A percentile compares a stretch with the other conserved stretches of the same genome.
phyloP scores from a whole-genome alignment of 2,888 invertebrate genomes.

The Ectemnius continuus region DNA sequence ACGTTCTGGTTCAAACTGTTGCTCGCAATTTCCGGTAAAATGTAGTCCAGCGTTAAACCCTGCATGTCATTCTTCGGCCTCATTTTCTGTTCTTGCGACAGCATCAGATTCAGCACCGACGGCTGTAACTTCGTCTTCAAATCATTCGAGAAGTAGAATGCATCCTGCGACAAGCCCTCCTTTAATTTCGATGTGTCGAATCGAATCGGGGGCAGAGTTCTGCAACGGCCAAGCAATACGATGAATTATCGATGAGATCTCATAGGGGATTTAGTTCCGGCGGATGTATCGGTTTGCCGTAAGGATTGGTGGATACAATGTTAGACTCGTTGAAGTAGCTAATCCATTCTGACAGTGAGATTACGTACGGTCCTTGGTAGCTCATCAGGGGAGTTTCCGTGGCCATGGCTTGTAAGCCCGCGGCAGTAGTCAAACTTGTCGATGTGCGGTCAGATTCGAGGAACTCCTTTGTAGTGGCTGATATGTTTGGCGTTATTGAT shows the following conservation, averaged over 20 bases:
- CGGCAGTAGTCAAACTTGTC: slow-evolving; percentile 37
- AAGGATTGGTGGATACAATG: background rate
- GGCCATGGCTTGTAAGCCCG: slow-evolving; percentile 39
- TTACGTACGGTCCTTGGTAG: slow-evolving; percentile 60
- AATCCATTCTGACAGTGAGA: slow-evolving; percentile 41
- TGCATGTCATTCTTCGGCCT: slow-evolving; percentile 21
- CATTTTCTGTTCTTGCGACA: slow-evolving; percentile 23
- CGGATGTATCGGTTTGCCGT: background rate
- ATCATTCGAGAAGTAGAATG: slow-evolving; percentile 25
- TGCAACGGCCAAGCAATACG: slow-evolving; percentile 14
- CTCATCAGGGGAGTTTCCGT: slow-evolving; percentile 46
- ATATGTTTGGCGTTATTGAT: slow-evolving; percentile 29
- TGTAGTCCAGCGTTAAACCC: slow-evolving; percentile 51
- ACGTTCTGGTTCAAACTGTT: slow-evolving; percentile 19
- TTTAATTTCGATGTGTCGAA: slow-evolving; percentile 34
- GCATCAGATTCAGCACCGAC: slow-evolving; percentile 21
- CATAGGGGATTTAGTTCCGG: background rate
- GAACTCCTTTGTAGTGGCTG: slow-evolving; percentile 44
- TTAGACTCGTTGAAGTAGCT: slow-evolving; percentile 14
- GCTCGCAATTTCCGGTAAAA: slow-evolving; percentile 35
- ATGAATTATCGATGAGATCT: background rate
- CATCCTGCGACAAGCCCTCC: slow-evolving; percentile 7
- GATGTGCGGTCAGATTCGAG: slow-evolving; percentile 38
- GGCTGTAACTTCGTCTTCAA: slow-evolving; percentile 34
- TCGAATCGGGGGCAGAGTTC: slow-evolving; percentile 21